Evolutionary conservation across 2,113 vertebrate species (phyloP), one percentile per base, ranked within the genome.

Genomic region (Nannobrachium achirus): DNA sequence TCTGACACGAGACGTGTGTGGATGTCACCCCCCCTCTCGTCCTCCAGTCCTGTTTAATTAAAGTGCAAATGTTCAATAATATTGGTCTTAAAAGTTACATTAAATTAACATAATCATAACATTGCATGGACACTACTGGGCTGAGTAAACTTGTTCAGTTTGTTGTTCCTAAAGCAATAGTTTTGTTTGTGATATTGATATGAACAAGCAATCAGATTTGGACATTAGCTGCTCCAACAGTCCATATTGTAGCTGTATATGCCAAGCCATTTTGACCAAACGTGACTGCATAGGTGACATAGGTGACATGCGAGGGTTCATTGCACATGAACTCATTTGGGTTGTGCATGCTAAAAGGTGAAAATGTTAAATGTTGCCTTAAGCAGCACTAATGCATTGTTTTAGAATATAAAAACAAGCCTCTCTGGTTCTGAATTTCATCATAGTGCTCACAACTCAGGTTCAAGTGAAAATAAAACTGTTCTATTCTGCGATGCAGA

Each of bases 201-300:
- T 48, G 45, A 48, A 14, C 45, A 48, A 5, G 45, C 45, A 48
- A 13, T 14, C 13, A 14, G 2, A 16, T 61, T 8, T 5, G 44
- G 59, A 59, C 63, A 79, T 79, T 11, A 72, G 66, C 66, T 81
- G 50, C 48, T 53, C 8, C 5, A 10, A 25, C 20, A 25, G 4
- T 25, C 20, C 20, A 1, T 25, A 51, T 51, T n/a, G n/a, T 51
- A 49, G 46, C 10, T 13, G 16, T 51, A 18, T 51, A 6, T 25
- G 16, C 8, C 6, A 15, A 51, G 49, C 15, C 49, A 51, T 7
- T 16, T 7, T 33, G 25, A 3, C 3, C 25, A 33, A 33, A 33
- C 10, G 51, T 20, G 7, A 10, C 8, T 53, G 10, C 18, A 52
- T 1, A 25, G 20, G 19, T 51, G 49, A 53, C 18, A 53, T 10